Base-by-base conservation (phyloP, 2,797 vertebrate genomes). In the Forpus xanthops region DNA sequence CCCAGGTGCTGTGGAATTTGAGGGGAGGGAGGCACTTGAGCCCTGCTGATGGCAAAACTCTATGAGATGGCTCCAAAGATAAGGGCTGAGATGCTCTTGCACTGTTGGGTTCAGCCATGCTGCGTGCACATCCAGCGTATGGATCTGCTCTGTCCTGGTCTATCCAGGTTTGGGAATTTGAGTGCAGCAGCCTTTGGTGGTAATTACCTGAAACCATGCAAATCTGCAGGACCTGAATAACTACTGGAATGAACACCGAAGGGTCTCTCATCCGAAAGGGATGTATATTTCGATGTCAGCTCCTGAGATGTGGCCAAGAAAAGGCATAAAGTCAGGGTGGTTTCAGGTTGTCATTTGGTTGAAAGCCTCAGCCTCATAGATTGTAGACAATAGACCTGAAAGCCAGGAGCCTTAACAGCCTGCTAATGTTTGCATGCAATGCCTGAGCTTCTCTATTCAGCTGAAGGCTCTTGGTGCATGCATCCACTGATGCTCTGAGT, bases 1-100 rank as follows among this genome's bases (percentile, higher is more conserved):
- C 87, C 95, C 96, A 97, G 97, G 97, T 97, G 96, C 94, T 50
- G 93, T 87, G 87, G 90, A 93, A 78, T 93, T 90, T 25, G 45
- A 18, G 39, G 55, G 39, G 62, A 27, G 41, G 45, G 31, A 58
- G 49, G 18, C 41, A 25, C 74, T 87, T 39, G 82, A 87, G 58
- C 47, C 60, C 82, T 75, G 45, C 82, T 20, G 64, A 31, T 85
- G 33, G 31, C 68, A 52, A 68, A 92, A 60, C 20, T 5, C 20
- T 4, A 5, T 21, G 72, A 52, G 87, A 90, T 58, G 84, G 60
- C 47, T 92, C 74, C 5, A 2, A 31, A 62, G 85, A 87, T 79
- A 87, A 18, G 0, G 2, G 49, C 28, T 33, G 33, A 35, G 55
- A 35, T 58, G 33, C 49, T 65, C 73, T 52, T 25, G 50, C n/a